Conservation (phyloP, 1,140 invertebrate species). For the Arion vulgaris region DNA sequence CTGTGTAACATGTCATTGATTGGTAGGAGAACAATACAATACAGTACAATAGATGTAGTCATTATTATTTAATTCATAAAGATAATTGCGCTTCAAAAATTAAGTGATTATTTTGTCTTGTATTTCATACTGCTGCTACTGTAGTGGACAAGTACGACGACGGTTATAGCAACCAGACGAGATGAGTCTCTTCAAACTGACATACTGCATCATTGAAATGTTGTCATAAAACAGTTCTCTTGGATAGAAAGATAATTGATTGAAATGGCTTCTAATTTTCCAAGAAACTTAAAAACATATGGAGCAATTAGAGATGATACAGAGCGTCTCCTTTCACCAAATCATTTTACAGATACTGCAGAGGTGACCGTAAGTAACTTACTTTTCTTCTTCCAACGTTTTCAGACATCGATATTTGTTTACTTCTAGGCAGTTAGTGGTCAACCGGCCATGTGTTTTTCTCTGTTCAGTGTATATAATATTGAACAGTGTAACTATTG, state of each 20-base stretch:
- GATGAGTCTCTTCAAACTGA: not conserved
- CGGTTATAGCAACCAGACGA: not conserved
- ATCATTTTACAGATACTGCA: not conserved
- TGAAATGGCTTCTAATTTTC: not conserved
- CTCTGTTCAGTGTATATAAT: no score
- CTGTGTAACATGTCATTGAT: no score
- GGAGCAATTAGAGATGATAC: not conserved
- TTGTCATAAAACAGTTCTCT: not conserved
- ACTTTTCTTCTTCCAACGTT: no score
- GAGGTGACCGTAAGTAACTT: not conserved
- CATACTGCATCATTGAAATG: not conserved
- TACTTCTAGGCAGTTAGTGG: no score
- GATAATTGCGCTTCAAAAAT: no score
- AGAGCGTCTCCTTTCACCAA: not conserved
- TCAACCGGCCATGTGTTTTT: no score
- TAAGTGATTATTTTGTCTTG: no score
- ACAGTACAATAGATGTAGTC: no score
- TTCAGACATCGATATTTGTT: no score
- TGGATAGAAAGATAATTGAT: not conserved
- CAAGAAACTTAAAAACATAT: not conserved
- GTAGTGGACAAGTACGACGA: not conserved
- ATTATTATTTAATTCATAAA: no score
- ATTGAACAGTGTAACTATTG: no score
- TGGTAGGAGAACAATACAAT: no score
- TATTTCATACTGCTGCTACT: not conserved